phyloP scores from a whole-genome alignment of 2,888 invertebrate species.

The Teleiodes luculella region DNA sequence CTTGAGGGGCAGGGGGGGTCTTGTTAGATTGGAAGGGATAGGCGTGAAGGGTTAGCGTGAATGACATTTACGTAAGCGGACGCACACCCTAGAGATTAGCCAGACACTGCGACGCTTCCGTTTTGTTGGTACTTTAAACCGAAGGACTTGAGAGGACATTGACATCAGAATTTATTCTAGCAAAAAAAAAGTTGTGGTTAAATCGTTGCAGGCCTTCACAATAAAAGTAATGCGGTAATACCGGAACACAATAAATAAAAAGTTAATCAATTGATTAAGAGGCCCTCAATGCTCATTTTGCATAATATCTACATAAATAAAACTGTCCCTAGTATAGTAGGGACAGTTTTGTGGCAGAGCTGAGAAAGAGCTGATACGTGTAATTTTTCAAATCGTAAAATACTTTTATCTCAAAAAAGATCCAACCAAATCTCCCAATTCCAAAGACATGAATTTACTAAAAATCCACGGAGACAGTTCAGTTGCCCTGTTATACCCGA shows the following conservation, averaged over 20 bases:
- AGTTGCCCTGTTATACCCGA: not conserved
- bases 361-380: too few relatives aligned
- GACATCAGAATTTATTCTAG: not conserved
- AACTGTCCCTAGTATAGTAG: too few relatives aligned
- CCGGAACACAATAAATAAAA: too few relatives aligned
- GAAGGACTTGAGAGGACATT: not conserved
- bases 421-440: not conserved
- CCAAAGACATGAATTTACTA: not conserved
- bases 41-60: constrained; percentile 58
- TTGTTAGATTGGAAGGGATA: constrained; percentile 32
- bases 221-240: too few relatives aligned
- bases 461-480: not conserved
- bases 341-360: too few relatives aligned
- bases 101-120: constrained; percentile 16
- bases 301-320: too few relatives aligned
- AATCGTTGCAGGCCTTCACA: too few relatives aligned
- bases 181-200: too few relatives aligned
- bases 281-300: too few relatives aligned
- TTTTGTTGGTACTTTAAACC: not conserved
- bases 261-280: too few relatives aligned
- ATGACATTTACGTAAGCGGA: constrained; percentile 67
- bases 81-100: constrained; percentile 63
- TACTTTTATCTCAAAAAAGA: not conserved
- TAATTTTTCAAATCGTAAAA: not conserved
- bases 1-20: constrained; percentile 33